Base-by-base conservation (phyloP, 2,113 vertebrate genomes). In the Coturnix japonica region DNA sequence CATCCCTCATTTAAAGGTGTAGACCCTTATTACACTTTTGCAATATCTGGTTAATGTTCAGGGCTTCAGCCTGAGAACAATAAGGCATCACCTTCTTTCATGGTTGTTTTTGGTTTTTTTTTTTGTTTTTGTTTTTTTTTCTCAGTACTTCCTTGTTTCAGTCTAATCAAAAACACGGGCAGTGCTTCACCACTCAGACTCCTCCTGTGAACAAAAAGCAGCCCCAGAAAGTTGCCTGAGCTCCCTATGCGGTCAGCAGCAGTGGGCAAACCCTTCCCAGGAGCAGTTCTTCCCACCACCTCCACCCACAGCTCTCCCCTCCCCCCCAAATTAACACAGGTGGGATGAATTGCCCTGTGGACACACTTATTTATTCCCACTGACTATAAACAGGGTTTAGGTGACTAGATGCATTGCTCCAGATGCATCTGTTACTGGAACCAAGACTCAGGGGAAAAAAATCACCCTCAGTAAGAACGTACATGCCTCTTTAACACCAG, bases 281-380 rank as follows among this genome's bases (percentile, higher is more conserved):
- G 43, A 25, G 41, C 76, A 46, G 13, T 87, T 66, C 69, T 73
- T 95, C 85, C 78, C 79, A 70, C 21, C 59, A 76, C 28, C 47
- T 43, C 31, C 13, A 39, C 46, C 28, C 33, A 59, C 46, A 39
- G 15, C 39, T 70, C 82, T 13, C 39, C 39, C 39, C 39, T 13
- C 51, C 79, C 82, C 31, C 23, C 60, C 67, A 79, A 2, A 89
- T 74, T 85, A 73, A 63, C 25, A 59, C 60, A 70, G 37, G 44
- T 89, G 85, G 78, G 33, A 73, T 66, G 49, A 92, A 76, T 25
- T 89, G 87, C 83, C 81, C 64, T 92, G 59, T 49, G 65, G 87
- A 76, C 56, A 60, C 6, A 9, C 49, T 77, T 85, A 72, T 79
- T 93, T 82, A 79, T 67, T 46, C 67, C 82, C 39, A 54, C 10